These are phyloP conservation scores for Okapia johnstoni DNA, from an alignment of 2,113 vertebrate species.

Conservation along the genomic window DNA sequence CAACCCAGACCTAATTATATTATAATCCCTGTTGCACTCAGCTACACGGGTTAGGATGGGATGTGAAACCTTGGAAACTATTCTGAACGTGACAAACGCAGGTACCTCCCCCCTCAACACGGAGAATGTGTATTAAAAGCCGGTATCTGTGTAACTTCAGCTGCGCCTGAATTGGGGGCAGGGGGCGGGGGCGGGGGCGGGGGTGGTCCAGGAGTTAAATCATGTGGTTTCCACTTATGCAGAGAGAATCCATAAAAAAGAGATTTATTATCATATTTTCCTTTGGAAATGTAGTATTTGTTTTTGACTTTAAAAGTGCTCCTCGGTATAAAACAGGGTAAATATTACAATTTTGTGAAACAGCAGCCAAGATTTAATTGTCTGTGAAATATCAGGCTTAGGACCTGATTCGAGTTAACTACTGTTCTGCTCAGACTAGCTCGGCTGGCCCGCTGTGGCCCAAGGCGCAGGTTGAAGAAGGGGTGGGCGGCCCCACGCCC, in stretches of 20 bases:
- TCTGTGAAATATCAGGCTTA: conserved; percentile 69
- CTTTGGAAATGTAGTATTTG: conserved; percentile 68
- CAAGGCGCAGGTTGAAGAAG: not conserved
- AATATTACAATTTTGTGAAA: conserved; percentile 71
- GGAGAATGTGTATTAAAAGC: not conserved
- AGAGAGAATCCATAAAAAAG: conserved; percentile 76
- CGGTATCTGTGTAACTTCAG: conserved; percentile 3
- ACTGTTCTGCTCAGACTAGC: not conserved
- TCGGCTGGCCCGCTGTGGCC: not conserved
- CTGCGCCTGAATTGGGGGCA: conserved; percentile 20
- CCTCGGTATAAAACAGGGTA: conserved; percentile 63
- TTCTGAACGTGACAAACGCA: not conserved
- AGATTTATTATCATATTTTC: conserved; percentile 80
- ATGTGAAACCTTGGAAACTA: not conserved
- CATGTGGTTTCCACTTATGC: conserved; percentile 60
- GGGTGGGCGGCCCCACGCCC: not conserved
- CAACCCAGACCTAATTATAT: not conserved
- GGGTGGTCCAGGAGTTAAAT: conserved; percentile 33
- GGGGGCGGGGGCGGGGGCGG: not conserved
- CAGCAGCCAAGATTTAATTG: not conserved
- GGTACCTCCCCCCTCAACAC: not conserved
- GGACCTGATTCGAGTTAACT: conserved; percentile 60
- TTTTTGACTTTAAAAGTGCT: conserved; percentile 73
- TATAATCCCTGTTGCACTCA: not conserved
- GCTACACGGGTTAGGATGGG: accelerated